A percentile compares a stretch with the other conserved stretches of the same genome.
Evolutionary conservation across 2,797 vertebrate species (phyloP).

Genomic region (Pogoniulus pusillus): DNA sequence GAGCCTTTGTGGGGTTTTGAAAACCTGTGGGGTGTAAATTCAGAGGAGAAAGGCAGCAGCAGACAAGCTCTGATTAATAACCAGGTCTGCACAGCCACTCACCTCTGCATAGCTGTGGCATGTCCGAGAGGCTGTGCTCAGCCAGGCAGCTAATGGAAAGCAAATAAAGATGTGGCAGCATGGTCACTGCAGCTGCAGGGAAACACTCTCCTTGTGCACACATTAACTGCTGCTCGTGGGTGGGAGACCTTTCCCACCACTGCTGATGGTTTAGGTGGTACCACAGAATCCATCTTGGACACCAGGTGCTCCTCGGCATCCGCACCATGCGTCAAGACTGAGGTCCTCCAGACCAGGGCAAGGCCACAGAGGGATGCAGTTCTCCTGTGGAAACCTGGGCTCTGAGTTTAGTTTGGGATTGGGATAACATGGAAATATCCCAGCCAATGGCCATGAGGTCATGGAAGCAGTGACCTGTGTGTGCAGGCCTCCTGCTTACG

Average conservation of each 20-base stretch:
- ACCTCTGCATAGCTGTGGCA: not conserved
- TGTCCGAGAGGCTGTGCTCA: not conserved
- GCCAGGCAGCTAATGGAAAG: constrained; percentile 57
- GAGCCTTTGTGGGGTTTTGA: not conserved
- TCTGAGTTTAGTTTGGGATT: not conserved
- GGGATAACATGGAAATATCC: not conserved
- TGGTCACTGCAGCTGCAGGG: constrained; percentile 23
- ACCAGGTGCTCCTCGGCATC: not conserved
- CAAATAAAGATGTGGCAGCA: constrained; percentile 52
- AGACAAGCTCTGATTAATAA: constrained; percentile 35
- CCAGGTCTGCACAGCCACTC: not conserved
- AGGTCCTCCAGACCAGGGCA: not conserved
- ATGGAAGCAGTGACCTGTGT: not conserved
- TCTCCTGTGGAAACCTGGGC: not conserved
- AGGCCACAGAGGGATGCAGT: not conserved
- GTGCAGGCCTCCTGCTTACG: not conserved
- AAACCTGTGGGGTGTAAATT: constrained; percentile 2
- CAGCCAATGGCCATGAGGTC: not conserved
- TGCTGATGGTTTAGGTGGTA: not conserved
- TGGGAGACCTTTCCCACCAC: not conserved
- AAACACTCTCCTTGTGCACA: constrained; percentile 21
- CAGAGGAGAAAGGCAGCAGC: not conserved
- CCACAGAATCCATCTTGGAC: not conserved
- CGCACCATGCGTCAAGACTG: not conserved
- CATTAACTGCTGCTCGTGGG: not conserved